phyloP scores from a whole-genome alignment of 2,113 vertebrate species.

The Podarcis muralis region DNA sequence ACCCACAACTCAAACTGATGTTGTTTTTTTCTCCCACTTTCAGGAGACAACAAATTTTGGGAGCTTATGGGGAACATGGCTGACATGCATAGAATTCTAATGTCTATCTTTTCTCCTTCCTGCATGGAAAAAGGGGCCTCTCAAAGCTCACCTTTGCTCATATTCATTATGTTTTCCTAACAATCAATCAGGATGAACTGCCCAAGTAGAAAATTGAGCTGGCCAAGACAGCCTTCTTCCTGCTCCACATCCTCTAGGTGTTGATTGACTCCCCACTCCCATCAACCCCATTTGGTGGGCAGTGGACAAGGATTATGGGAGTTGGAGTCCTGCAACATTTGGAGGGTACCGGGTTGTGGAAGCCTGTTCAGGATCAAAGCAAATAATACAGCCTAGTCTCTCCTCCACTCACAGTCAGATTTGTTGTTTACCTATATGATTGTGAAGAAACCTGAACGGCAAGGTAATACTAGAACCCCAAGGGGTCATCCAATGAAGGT shows the following conservation, averaged over 20 bases:
- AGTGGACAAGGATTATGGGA: too few relatives aligned
- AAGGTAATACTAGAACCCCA: neutral
- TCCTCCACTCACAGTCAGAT: neutral
- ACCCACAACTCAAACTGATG: neutral
- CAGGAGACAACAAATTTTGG: neutral
- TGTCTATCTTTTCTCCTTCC: neutral
- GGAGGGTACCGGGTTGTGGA: too few relatives aligned
- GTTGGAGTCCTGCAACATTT: too few relatives aligned
- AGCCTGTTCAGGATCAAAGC: neutral
- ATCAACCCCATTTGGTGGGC: too few relatives aligned
- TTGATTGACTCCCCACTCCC: too few relatives aligned
- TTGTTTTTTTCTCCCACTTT: neutral
- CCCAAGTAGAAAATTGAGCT: neutral
- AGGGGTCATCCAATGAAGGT: too few relatives aligned
- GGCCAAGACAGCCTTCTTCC: neutral
- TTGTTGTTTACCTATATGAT: neutral
- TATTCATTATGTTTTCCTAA: neutral
- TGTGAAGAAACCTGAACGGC: neutral
- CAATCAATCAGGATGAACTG: neutral
- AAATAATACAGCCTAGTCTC: neutral
- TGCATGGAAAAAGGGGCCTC: neutral
- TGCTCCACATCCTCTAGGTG: too few relatives aligned
- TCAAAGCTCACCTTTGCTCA: neutral
- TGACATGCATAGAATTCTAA: neutral
- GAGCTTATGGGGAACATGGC: neutral